These are phyloP conservation scores for Gonioctena quinquepunctata DNA, from an alignment of 1,140 invertebrate genomes.

Conservation along the genomic window DNA sequence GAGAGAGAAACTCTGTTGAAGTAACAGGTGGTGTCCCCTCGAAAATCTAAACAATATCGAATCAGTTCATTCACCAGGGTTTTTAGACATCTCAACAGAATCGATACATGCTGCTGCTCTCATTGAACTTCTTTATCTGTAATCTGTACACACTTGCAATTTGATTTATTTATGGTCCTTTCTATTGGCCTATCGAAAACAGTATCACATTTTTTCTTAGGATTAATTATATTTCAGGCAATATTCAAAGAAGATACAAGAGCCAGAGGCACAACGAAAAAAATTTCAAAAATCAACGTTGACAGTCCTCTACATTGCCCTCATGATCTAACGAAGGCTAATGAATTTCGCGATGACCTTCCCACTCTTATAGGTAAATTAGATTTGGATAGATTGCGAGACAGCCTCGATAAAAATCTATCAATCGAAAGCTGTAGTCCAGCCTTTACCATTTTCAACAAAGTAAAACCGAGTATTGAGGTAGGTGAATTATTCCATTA, in stretches of 20 bases:
- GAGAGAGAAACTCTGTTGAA: no score
- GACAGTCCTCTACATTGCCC: conserved; percentile 65
- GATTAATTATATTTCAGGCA: conserved; percentile 42
- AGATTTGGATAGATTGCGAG: background rate
- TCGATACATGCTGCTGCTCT: no score
- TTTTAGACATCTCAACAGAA: no score
- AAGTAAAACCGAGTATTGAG: conserved; percentile 44
- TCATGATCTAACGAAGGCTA: conserved; percentile 69
- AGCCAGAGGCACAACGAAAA: conserved; percentile 56
- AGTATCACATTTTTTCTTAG: background rate
- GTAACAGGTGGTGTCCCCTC: no score
- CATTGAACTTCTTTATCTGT: no score
- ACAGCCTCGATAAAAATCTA: conserved; percentile 12
- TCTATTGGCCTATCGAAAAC: no score
- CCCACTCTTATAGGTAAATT: conserved; percentile 61
- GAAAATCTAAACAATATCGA: no score
- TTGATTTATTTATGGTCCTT: no score
- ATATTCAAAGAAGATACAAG: conserved; percentile 59
- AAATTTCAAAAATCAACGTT: conserved; percentile 58
- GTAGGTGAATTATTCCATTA: no score
- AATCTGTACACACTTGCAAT: no score
- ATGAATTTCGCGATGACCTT: conserved; percentile 65
- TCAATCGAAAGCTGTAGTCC: conserved; percentile 39
- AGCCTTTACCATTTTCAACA: conserved; percentile 55
- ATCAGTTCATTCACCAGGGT: no score